phyloP scores from a whole-genome alignment of 2,113 vertebrate species.

The Periophthalmodon schlosseri region DNA sequence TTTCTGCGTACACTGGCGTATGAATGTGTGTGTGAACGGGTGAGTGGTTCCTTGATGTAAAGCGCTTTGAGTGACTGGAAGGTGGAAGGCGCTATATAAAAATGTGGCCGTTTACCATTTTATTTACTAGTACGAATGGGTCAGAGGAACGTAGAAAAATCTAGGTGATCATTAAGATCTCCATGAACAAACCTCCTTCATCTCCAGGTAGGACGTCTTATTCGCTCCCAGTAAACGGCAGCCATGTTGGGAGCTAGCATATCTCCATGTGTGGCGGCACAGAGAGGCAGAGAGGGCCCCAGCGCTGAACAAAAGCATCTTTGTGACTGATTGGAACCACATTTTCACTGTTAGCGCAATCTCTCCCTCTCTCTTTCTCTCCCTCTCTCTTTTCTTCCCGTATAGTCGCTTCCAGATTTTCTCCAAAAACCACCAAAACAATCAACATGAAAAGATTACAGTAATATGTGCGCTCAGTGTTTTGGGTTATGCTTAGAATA shows the following conservation, averaged over 20 bases:
- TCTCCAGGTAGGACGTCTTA: constrained; percentile 15
- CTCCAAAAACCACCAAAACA: constrained; percentile 62
- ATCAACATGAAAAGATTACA: constrained; percentile 72
- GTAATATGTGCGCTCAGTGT: constrained; percentile 55
- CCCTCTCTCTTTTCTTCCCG: constrained; percentile 19
- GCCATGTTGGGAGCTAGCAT: constrained; percentile 39
- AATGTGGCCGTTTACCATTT: too few relatives aligned
- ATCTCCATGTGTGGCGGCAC: constrained; percentile 43
- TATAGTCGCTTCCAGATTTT: constrained; percentile 29
- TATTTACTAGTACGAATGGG: too few relatives aligned
- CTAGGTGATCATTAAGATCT: not conserved
- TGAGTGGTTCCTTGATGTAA: too few relatives aligned
- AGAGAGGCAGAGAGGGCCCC: constrained; percentile 40
- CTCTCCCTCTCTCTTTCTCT: constrained; percentile 31
- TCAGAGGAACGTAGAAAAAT: too few relatives aligned
- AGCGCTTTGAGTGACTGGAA: too few relatives aligned
- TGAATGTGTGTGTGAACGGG: too few relatives aligned
- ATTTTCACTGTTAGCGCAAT: constrained; percentile 55
- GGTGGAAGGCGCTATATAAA: too few relatives aligned
- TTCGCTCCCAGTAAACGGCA: constrained; percentile 1
- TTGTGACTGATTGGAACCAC: constrained; percentile 74
- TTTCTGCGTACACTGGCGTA: too few relatives aligned
- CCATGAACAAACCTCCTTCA: not conserved
- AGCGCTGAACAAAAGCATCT: constrained; percentile 78
- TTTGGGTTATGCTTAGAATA: constrained; percentile 33